Evolutionary conservation across 2,113 vertebrate species (phyloP).

Genomic region (Spea multiplicata): DNA sequence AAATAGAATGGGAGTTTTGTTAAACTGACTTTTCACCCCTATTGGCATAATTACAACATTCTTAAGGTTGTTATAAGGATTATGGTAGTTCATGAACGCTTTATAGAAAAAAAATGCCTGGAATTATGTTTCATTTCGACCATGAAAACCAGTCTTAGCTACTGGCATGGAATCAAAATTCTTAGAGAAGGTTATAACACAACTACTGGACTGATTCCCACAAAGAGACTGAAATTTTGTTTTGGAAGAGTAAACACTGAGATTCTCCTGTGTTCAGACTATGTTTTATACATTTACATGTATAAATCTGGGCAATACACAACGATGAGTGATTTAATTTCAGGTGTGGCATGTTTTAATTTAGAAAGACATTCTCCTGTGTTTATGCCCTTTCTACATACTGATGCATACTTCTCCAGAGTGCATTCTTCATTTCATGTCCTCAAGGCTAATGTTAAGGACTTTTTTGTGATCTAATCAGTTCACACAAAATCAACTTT

Average conservation of each 20-base stretch:
- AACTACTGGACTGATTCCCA: conserved; percentile 37
- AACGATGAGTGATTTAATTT: conserved; percentile 29
- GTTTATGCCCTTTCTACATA: conserved; percentile 3
- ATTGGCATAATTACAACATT: conserved; percentile 33
- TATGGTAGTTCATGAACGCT: conserved; percentile 32
- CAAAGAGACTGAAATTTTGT: conserved; percentile 37
- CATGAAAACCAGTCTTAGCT: conserved; percentile 42
- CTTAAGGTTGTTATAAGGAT: conserved; percentile 36
- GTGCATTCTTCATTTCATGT: conserved; percentile 31
- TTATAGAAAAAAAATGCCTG: conserved; percentile 39
- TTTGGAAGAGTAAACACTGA: conserved; percentile 39
- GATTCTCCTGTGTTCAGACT: conserved; percentile 33
- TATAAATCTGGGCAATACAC: conserved; percentile 13
- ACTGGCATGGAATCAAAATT: conserved; percentile 39
- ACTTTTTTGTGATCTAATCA: conserved; percentile 42
- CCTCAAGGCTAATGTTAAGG: conserved; percentile 34
- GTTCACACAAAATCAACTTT: conserved; percentile 34
- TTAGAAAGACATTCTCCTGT: conserved; percentile 31
- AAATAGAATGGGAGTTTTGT: conserved; percentile 25
- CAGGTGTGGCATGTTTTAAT: conserved; percentile 40
- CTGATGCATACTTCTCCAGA: background rate
- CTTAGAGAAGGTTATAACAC: conserved; percentile 39
- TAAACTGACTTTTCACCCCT: conserved; percentile 42
- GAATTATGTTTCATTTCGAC: conserved; percentile 45
- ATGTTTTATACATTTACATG: background rate